Evolutionary conservation across 1,140 invertebrate species (phyloP), one percentile per base, ranked within the genome.

Genomic region (Aphaenogaster floridana): DNA sequence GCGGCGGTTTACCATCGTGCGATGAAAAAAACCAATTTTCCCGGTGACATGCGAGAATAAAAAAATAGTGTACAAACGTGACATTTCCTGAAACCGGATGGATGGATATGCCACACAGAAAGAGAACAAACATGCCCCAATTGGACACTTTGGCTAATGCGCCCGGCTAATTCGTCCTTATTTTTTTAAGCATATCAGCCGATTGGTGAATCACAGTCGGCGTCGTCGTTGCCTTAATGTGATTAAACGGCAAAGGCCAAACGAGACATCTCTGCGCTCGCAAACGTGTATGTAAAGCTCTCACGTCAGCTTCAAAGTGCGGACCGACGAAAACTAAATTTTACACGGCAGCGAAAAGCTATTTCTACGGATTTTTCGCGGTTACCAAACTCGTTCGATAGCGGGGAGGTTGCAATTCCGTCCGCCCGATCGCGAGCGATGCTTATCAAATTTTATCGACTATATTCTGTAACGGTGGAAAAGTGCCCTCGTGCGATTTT

Each of bases 11-110:
- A 88, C 88, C 85, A 87, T 86, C 48, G 87, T 76, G 85, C 78
- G 66, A 89, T 89, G 80, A 80, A 91, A 89, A 91, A 91, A 91
- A 89, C 90, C 87, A 91, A 87, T 91, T 91, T 91, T 88, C 85
- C 85, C 42, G 54, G 88, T 89, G 90, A 88, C 90, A 88, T 83
- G 71, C 78, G 87, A 76, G 86, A 89, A 86, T 88, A 86, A 63
- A 63, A 42, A 66, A 61, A 42, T 79, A 50, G 34, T 63, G n/a
- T 48, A 61, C 81, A 87, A 91, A 91, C 85, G 89, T 81, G 84
- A 69, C 85, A 91, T 91, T 91, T 91, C 80, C 85, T 89, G 89
- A 88, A 87, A 86, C 61, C 57, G 59, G 63, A 78, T 61, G 45
- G 81, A 63, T 36, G 21, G 52, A 61, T 77, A 36, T 54, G 90